Conservation (phyloP, 2,113 vertebrate genomes). For the Pterophyllum scalare region DNA sequence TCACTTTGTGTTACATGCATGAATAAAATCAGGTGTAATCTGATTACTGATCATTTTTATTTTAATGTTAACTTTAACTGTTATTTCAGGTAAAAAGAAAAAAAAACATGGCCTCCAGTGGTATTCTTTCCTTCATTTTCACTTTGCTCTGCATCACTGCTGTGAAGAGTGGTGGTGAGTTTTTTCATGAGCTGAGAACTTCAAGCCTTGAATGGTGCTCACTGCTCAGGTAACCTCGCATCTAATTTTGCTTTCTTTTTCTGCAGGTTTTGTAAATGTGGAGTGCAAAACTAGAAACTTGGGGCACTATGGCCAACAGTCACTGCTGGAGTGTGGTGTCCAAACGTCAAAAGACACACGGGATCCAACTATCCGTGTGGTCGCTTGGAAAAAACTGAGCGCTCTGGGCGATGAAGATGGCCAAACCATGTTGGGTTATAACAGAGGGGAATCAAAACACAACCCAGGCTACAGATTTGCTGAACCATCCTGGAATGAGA, state of each 20-base stretch:
- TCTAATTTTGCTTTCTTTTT: not conserved
- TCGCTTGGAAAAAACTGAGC: rapidly evolving
- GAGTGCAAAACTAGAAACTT: not conserved
- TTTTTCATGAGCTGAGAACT: not conserved
- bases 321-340: constrained; percentile 47
- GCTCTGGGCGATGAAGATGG: rapidly evolving
- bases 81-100: constrained; percentile 17
- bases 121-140: rapidly evolving
- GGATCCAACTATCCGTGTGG: rapidly evolving
- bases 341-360: rapidly evolving
- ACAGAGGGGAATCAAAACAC: rapidly evolving
- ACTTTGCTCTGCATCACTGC: rapidly evolving
- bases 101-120: constrained; percentile 53
- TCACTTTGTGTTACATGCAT: not conserved
- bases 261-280: constrained; percentile 25
- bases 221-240: rapidly evolving
- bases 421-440: rapidly evolving
- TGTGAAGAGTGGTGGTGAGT: not conserved
- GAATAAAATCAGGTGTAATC: not conserved
- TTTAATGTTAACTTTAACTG: not conserved
- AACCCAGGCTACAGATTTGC: constrained; percentile 28
- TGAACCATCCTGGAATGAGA: not conserved
- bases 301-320: constrained; percentile 13
- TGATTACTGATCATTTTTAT: too few relatives aligned
- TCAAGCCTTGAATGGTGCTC: rapidly evolving